Conservation (phyloP, 2,113 vertebrate species). For the Aspiorhynchus laticeps region DNA sequence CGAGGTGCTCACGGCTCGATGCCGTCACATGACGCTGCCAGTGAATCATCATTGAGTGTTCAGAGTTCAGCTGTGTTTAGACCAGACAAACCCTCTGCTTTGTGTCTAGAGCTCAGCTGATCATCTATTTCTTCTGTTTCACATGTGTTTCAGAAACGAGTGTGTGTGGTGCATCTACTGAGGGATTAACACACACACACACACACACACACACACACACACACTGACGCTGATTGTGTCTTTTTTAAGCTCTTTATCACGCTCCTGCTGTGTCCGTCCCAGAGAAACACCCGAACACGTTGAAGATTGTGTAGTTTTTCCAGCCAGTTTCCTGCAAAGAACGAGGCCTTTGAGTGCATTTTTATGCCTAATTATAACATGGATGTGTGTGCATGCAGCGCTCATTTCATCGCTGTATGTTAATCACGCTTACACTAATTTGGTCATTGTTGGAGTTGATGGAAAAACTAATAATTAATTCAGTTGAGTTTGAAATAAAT, state of each 20-base stretch:
- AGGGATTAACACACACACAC: too few relatives aligned
- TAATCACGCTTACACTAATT: too few relatives aligned
- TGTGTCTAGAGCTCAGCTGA: not conserved
- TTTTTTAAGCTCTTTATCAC: not conserved
- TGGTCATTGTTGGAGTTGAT: too few relatives aligned
- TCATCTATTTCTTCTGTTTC: not conserved
- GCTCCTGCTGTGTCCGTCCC: not conserved
- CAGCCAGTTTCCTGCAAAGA: not conserved
- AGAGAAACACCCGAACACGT: not conserved
- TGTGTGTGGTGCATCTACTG: not conserved
- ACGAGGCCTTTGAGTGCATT: not conserved
- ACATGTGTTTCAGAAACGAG: not conserved
- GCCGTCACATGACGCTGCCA: not conserved
- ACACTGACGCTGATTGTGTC: not conserved
- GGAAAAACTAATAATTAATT: too few relatives aligned
- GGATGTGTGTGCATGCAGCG: not conserved
- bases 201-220: not conserved
- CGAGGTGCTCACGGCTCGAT: not conserved
- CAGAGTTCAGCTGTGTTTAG: slow-evolving; percentile 4
- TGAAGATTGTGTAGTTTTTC: not conserved
- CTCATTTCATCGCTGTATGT: too few relatives aligned
- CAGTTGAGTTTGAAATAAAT: too few relatives aligned
- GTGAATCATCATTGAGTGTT: slow-evolving; percentile 27
- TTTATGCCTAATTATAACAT: not conserved
- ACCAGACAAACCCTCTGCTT: not conserved